Conservation (phyloP, 53 echinoderm and acorn worm genomes). For the Holothuria leucospilota region DNA sequence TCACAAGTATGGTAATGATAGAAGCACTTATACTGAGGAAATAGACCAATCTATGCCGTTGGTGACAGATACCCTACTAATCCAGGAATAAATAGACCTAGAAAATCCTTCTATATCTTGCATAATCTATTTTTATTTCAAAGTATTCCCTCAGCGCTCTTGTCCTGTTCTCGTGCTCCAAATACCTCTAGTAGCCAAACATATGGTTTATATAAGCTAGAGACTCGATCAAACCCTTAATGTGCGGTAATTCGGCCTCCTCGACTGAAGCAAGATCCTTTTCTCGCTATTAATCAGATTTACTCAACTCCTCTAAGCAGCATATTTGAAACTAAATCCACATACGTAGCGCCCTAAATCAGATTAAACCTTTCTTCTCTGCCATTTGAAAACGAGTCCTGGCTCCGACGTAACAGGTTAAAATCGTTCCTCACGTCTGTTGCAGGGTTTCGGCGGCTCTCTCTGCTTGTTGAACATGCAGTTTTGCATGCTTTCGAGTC, state of each 20-base stretch:
- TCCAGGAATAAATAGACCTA: background rate
- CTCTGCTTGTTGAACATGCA: slow-evolving; percentile 43
- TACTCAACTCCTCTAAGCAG: slow-evolving; percentile 39
- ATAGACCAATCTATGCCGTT: slow-evolving; percentile 23
- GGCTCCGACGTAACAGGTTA: slow-evolving; percentile 48
- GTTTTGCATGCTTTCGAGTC: slow-evolving; percentile 25
- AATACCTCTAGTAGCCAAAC: slow-evolving; percentile 31
- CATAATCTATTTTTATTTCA: slow-evolving; percentile 13
- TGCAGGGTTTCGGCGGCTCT: background rate
- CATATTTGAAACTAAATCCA: slow-evolving; percentile 45
- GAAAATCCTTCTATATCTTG: slow-evolving; percentile 26
- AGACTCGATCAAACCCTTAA: slow-evolving; percentile 40
- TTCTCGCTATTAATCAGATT: slow-evolving; percentile 33
- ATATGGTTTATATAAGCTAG: slow-evolving; percentile 20
- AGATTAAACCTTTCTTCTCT: slow-evolving; percentile 35
- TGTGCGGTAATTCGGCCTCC: slow-evolving; percentile 45
- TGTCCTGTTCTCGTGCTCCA: background rate
- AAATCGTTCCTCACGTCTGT: slow-evolving; percentile 6
- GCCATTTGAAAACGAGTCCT: slow-evolving; percentile 13
- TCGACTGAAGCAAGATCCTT: slow-evolving; percentile 30
- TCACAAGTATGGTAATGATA: too few relatives aligned
- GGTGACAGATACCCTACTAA: slow-evolving; percentile 39
- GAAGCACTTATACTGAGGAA: background rate
- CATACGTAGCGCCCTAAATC: slow-evolving; percentile 35
- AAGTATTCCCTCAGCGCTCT: background rate